These are phyloP conservation scores for Chloropsis cyanopogon DNA, from an alignment of 2,113 vertebrate species.

Conservation along the genomic window DNA sequence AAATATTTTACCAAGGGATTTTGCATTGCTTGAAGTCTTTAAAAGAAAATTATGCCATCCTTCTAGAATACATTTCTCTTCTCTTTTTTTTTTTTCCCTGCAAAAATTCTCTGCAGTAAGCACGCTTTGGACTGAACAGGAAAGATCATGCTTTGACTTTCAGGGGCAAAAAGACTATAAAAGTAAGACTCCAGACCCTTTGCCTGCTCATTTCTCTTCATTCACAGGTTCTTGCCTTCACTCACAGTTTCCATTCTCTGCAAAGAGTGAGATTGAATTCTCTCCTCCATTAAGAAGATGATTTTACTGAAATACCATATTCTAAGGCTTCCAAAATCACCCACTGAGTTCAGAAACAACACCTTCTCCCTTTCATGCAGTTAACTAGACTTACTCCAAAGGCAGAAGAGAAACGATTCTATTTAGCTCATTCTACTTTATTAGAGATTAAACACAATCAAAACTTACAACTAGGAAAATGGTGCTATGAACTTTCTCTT, in stretches of 20 bases:
- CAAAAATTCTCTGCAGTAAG: neutral
- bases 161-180: neutral
- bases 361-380: neutral
- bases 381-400: neutral
- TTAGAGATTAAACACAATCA: neutral
- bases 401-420: neutral
- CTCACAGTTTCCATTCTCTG: neutral
- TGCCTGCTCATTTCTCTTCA: neutral
- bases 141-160: neutral
- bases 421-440: neutral
- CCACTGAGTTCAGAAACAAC: neutral
- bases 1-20: conserved; percentile 43
- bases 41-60: neutral
- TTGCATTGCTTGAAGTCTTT: conserved; percentile 13
- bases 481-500: neutral
- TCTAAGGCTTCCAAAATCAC: neutral
- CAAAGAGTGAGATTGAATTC: neutral
- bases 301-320: neutral
- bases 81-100: neutral
- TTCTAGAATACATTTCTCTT: neutral
- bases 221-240: neutral
- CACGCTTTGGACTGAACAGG: neutral
- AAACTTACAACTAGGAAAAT: neutral
- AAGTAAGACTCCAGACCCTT: neutral
- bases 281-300: neutral